Evolutionary conservation across 2,888 invertebrate genomes (phyloP), one percentile per base, ranked within the genome.

Genomic region (Melitaea athalia): DNA sequence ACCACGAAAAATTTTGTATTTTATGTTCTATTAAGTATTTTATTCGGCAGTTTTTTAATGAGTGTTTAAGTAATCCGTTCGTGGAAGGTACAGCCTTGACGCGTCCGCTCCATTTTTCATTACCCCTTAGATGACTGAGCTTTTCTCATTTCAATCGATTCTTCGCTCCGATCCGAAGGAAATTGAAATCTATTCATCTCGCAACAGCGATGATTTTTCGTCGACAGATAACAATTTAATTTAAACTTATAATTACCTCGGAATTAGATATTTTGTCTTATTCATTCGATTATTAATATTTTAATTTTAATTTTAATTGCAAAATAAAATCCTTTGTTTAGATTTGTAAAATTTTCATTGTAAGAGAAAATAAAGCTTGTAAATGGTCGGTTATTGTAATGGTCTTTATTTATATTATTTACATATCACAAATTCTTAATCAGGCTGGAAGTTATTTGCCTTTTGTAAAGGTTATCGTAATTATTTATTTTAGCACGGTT

Each of bases 51-150:
- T 15, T 24, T 63, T 47, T 68, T 68, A 70, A 70, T 63, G 64
- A 14, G 42, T 52, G 24, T 67, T 65, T 64, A 68, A 70, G 59
- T 68, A 60, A 49, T 50, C 60, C 11, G 31, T 49, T 15, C 11
- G 5, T 17, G 15, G 15, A 8, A 67, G 66, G 63, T 63, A 57
- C 50, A 63, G 53, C 64, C 64, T 64, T 64, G 70, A 64, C 67
- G 53, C 43, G 43, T 61, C 15, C 43, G 24, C 31, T 62, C 43
- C 59, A 55, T 68, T 64, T 63, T 63, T 70, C 61, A 67, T 57
- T 67, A 38, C 38, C 47, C 31, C 24, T 47, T 10, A 63, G 53
- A 63, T 49, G 60, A 63, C 59, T 47, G 17, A 45, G 63, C 42
- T 47, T 67, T 66, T 31, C 42, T n/a, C 45, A 53, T 66, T 69